A percentile compares a stretch with the other conserved stretches of the same genome.
phyloP scores from a whole-genome alignment of 2,888 invertebrate genomes.

The Onchidella celtica region DNA sequence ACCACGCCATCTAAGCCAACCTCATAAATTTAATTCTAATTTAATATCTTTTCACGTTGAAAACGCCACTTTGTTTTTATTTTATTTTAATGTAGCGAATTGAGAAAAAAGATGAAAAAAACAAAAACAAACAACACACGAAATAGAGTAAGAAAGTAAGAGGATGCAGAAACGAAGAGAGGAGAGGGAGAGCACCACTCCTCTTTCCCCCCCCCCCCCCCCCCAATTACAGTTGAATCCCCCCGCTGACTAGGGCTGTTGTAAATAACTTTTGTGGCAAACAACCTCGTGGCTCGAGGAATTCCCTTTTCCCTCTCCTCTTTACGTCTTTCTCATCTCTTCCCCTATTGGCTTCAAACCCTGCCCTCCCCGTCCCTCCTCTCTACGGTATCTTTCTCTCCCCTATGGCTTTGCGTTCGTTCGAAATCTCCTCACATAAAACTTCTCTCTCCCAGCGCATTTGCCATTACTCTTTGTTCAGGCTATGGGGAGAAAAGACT shows the following conservation, averaged over 20 bases:
- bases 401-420: too few relatives aligned
- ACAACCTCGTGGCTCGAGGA: slow-evolving; percentile 21
- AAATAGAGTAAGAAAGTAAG: neutral
- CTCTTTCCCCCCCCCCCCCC: too few relatives aligned
- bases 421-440: slow-evolving; percentile 33
- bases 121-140: too few relatives aligned
- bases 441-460: neutral
- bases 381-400: too few relatives aligned
- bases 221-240: slow-evolving; percentile 18
- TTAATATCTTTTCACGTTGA: too few relatives aligned
- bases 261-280: slow-evolving; percentile 38
- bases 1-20: too few relatives aligned
- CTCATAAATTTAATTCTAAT: too few relatives aligned
- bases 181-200: neutral
- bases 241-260: slow-evolving; percentile 7
- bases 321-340: neutral
- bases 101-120: too few relatives aligned
- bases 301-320: slow-evolving; percentile 31
- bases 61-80: too few relatives aligned
- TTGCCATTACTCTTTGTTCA: slow-evolving; percentile 47
- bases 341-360: neutral
- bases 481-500: slow-evolving; percentile 35
- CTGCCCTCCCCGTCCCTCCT: neutral
- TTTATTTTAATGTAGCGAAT: too few relatives aligned
- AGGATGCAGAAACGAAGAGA: neutral